Conservation (phyloP, 2,113 vertebrate genomes). For the Mustela nigripes region DNA sequence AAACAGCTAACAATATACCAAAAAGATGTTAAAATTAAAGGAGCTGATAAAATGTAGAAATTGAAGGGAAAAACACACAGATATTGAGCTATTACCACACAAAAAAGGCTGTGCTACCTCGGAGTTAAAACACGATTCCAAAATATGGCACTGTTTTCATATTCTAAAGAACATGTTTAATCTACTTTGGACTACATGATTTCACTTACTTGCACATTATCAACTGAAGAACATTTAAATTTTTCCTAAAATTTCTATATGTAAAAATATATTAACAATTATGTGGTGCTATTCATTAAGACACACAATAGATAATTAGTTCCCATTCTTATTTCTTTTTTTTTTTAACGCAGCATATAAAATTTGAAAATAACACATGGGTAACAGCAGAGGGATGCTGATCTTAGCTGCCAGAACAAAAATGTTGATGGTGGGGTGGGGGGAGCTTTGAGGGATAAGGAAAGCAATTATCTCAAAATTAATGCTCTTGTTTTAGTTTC, state of each 20-base stretch:
- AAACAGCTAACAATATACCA: background rate
- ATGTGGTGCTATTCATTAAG: conserved; percentile 23
- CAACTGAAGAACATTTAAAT: conserved; percentile 13
- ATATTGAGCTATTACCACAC: background rate
- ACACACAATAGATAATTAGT: conserved; percentile 27
- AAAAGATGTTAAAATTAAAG: background rate
- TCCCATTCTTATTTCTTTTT: conserved; percentile 16
- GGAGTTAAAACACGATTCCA: conserved; percentile 35
- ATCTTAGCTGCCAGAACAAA: conserved; percentile 50
- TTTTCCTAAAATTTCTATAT: conserved; percentile 42
- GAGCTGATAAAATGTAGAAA: background rate
- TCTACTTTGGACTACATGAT: conserved; percentile 14
- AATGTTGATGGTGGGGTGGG: background rate
- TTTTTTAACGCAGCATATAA: conserved; percentile 19
- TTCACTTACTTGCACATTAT: conserved; percentile 15
- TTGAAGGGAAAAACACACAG: conserved; percentile 29
- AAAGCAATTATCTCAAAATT: conserved; percentile 74
- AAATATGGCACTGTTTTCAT: conserved; percentile 7
- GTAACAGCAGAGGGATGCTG: background rate
- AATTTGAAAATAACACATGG: conserved; percentile 55
- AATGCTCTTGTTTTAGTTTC: conserved; percentile 68
- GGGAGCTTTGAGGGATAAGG: background rate
- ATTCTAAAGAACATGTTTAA: conserved; percentile 49
- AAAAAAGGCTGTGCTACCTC: background rate
- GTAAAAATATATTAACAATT: conserved; percentile 33